Conservation (phyloP, 2,888 invertebrate genomes). For the Himalopsyche kuldschensis region DNA sequence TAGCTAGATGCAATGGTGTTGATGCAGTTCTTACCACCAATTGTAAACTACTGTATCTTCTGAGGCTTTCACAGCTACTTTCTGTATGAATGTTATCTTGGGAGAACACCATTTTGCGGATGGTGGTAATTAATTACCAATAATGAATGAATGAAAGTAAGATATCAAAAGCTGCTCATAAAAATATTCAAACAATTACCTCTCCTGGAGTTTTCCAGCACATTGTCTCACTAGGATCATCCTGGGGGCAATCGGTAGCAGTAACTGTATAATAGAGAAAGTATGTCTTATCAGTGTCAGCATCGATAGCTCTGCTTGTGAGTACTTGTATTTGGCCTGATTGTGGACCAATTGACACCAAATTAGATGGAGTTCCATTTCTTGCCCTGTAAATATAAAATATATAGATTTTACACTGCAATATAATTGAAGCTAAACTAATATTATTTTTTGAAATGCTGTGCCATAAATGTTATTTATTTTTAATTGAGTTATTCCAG, state of each 20-base stretch:
- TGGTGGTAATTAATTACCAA: too few relatives aligned
- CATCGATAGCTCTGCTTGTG: constrained; percentile 54
- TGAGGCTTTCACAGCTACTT: too few relatives aligned
- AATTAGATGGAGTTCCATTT: constrained; percentile 50
- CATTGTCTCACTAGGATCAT: constrained; percentile 45
- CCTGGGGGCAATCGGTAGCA: constrained; percentile 54
- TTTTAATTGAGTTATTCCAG: background rate
- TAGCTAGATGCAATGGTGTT: too few relatives aligned
- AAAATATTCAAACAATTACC: constrained; percentile 45
- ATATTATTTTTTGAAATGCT: too few relatives aligned
- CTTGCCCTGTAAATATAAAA: constrained; percentile 48
- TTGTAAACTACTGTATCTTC: too few relatives aligned
- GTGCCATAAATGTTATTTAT: background rate
- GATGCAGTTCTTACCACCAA: too few relatives aligned
- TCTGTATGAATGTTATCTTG: background rate
- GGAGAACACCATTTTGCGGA: background rate
- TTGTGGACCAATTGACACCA: constrained; percentile 55
- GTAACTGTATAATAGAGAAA: constrained; percentile 58
- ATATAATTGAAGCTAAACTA: too few relatives aligned
- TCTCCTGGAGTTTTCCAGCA: constrained; percentile 48
- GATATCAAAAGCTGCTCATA: too few relatives aligned
- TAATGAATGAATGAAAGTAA: too few relatives aligned
- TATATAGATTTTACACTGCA: background rate
- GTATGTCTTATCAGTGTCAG: constrained; percentile 54
- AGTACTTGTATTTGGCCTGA: constrained; percentile 60